These are phyloP conservation scores for Telmatherina bonti DNA, from an alignment of 2,797 vertebrate genomes.

Conservation along the genomic window DNA sequence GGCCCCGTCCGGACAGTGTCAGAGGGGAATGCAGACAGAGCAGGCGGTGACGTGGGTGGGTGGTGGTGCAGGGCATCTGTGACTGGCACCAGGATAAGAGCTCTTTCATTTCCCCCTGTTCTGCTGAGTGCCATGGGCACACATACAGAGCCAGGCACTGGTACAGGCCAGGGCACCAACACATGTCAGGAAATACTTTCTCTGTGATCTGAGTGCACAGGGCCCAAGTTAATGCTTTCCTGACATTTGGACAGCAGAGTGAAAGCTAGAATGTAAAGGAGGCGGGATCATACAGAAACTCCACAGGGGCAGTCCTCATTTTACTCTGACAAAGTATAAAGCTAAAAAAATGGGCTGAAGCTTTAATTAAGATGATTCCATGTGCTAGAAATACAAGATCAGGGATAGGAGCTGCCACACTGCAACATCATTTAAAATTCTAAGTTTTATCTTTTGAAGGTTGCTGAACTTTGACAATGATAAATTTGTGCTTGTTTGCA, in stretches of 20 bases:
- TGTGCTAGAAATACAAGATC: not conserved
- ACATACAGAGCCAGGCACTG: conserved; percentile 66
- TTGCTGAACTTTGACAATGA: not conserved
- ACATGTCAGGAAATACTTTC: conserved; percentile 82
- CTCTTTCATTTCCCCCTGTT: conserved; percentile 79
- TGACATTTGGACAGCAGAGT: conserved; percentile 57
- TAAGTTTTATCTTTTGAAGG: not conserved
- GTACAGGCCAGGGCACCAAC: conserved; percentile 77
- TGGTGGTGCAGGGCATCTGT: conserved; percentile 78
- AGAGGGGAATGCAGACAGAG: conserved; percentile 81
- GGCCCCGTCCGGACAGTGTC: conserved; percentile 77
- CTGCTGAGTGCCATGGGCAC: conserved; percentile 73
- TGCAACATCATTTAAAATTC: conserved; percentile 16
- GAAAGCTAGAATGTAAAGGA: conserved; percentile 49
- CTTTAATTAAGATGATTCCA: not conserved
- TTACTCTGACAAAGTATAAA: conserved; percentile 12
- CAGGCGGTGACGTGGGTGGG: conserved; percentile 74
- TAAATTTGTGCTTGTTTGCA: not conserved
- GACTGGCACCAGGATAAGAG: conserved; percentile 81
- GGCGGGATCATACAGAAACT: conserved; percentile 49
- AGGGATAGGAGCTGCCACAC: conserved; percentile 2
- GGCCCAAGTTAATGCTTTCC: conserved; percentile 53
- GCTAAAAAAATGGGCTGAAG: conserved; percentile 11
- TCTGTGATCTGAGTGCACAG: conserved; percentile 75
- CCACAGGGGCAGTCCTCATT: conserved; percentile 23